Evolutionary conservation across 23 tunicate species (phyloP), one percentile per base, ranked within the genome.

Genomic region (Styela clava): DNA sequence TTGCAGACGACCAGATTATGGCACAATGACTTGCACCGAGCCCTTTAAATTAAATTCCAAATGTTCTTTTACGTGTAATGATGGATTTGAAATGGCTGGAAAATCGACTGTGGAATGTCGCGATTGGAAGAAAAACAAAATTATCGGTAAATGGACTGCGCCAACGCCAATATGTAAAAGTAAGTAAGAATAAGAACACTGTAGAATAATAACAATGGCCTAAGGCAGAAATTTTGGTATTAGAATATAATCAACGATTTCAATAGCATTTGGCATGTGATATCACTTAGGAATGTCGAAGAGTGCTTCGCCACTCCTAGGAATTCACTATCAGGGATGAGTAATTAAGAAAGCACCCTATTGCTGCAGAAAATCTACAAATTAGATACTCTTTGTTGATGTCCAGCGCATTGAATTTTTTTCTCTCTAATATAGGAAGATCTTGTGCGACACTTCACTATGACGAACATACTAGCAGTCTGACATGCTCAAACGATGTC

Each of bases 61-160:
- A 44, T 76, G 81, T 2, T 35, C 81, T n/a, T 76, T 76, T 29
- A 12, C 24, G 22, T 76, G 81, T 1, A 23, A 76, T 9, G 27
- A 25, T 27, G 81, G 81, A 27, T 76, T 35, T 44, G 65, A 52
- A 25, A 23, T 76, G 31, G 29, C 29, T 21, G 81, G 81, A 51
- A 52, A 44, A 52, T 20, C 62, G 19, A 56, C 16, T 9, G 12
- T 44, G 29, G 64, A 44, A 52, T 76, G 81, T 27, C 35, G 24
- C 12, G 81, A 36, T 20, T 22, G 27, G 33, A 27, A 51, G 52
- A 36, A 1, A 44, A 76, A 76, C 44, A 26, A 44, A 25, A 76
- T 76, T 76, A 52, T 76, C 20, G 81, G 81, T 24, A 76, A 24
- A 76, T 76, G 81, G 81, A 35, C 33, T 22, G 32, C 24, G 0